phyloP scores from a whole-genome alignment of 1,140 invertebrate genomes.

The Euschistus heros region DNA sequence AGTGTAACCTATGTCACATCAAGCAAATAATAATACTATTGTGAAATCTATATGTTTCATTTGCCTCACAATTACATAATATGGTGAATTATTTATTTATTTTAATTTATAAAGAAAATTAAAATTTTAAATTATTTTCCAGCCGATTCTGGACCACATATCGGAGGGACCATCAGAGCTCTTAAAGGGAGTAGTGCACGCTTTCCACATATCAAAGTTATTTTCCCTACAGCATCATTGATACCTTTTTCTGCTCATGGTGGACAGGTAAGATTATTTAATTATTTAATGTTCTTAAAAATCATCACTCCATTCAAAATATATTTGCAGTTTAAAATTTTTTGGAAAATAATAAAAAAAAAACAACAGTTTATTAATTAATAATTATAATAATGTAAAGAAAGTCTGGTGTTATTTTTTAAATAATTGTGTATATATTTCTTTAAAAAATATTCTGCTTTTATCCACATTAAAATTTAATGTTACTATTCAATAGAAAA shows the following conservation, averaged over 20 bases:
- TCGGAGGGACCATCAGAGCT: background rate
- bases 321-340: no score
- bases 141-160: background rate
- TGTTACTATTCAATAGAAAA: no score
- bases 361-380: no score
- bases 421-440: no score
- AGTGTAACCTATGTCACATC: background rate
- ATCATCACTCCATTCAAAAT: no score
- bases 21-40: background rate
- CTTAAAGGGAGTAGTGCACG: slow-evolving; percentile 37
- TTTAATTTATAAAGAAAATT: background rate
- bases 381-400: no score
- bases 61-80: no score
- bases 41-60: no score
- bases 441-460: no score
- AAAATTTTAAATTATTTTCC: background rate
- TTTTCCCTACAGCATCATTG: slow-evolving; percentile 58
- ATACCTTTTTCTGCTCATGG: slow-evolving; percentile 51
- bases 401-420: no score
- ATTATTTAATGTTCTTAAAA: background rate
- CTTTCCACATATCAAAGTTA: slow-evolving; percentile 55
- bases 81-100: background rate
- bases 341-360: no score
- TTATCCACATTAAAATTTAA: no score
- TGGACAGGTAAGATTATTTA: slow-evolving; percentile 40